These are phyloP conservation scores for Drosophila paramelanica DNA, from an alignment of 2,888 invertebrate species.

Conservation along the genomic window DNA sequence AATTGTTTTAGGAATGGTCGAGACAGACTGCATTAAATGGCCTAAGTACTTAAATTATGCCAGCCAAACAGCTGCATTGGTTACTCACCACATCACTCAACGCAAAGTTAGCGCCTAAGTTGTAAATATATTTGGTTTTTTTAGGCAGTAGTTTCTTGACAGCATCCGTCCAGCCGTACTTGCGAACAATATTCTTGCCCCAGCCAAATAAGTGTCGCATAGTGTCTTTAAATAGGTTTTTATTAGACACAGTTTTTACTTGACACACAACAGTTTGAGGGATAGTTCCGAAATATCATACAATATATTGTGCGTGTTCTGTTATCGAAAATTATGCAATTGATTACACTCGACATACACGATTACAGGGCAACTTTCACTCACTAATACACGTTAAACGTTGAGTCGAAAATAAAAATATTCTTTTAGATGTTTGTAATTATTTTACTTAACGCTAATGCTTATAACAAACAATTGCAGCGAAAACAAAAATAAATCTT, in stretches of 20 bases:
- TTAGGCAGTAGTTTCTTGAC: conserved; percentile 49
- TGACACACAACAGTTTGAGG: conserved; percentile 30
- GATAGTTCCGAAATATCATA: conserved; percentile 14
- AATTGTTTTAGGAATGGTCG: neutral
- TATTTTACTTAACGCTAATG: conserved; percentile 57
- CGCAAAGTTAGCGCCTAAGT: conserved; percentile 66
- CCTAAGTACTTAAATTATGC: neutral
- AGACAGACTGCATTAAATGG: neutral
- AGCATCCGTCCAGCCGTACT: conserved; percentile 42
- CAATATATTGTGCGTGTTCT: conserved; percentile 37
- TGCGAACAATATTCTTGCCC: conserved; percentile 24
- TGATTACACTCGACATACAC: conserved; percentile 43
- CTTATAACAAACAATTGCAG: conserved; percentile 44
- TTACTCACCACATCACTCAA: conserved; percentile 58
- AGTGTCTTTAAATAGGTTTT: conserved; percentile 10
- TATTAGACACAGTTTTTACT: conserved; percentile 45
- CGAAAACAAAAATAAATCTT: conserved; percentile 44
- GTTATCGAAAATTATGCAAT: conserved; percentile 71
- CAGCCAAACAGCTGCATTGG: neutral
- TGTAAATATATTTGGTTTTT: conserved; percentile 64
- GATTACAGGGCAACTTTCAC: conserved; percentile 49
- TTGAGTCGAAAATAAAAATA: conserved; percentile 12
- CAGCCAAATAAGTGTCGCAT: conserved; percentile 54
- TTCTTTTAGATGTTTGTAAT: conserved; percentile 35
- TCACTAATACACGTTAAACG: conserved; percentile 1